Evolutionary conservation across 2,797 vertebrate genomes (phyloP), one percentile per base, ranked within the genome.

Genomic region (Typhlichthys subterraneus): DNA sequence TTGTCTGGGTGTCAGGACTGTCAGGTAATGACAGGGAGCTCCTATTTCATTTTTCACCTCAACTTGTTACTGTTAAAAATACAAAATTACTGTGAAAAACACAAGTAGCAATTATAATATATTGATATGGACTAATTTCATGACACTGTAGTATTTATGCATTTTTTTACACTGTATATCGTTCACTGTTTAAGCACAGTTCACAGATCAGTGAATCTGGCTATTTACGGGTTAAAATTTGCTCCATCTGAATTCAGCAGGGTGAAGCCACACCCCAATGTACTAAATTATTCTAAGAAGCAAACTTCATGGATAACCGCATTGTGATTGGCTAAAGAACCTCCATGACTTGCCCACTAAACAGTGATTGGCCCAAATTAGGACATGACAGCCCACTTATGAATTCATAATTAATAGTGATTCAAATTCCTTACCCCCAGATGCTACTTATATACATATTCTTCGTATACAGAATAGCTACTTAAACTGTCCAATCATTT

Each of bases 251-350:
- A 88, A 89, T 91, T 83, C 90, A 83, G 85, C 58, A 59, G 83
- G 88, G 85, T 87, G 87, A 85, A 84, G 88, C 80, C 89, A 88
- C 90, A 75, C 89, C 92, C 82, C 89, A 76, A 81, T 91, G 87
- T 81, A 88, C 90, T 91, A 79, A 90, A 90, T 90, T 80, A 91
- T 89, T 90, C 88, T 89, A 90, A 87, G 92, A 91, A 90, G 93
- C 93, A 92, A 93, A 94, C 91, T 91, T 93, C 93, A 89, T 93
- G 87, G 76, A 88, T 73, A 81, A 70, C 62, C 77, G 77, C 62
- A 75, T 75, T 61, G 78, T 82, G 82, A 94, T 94, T 93, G 93
- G 92, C 70, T 83, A 59, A 67, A 66, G 79, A 14, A 67, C 59
- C 59, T 74, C 13, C 67, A 85, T 61, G 80, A 53, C 70, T 60